Conservation (phyloP, 2,888 invertebrate genomes). For the Malthinus flaveolus region DNA sequence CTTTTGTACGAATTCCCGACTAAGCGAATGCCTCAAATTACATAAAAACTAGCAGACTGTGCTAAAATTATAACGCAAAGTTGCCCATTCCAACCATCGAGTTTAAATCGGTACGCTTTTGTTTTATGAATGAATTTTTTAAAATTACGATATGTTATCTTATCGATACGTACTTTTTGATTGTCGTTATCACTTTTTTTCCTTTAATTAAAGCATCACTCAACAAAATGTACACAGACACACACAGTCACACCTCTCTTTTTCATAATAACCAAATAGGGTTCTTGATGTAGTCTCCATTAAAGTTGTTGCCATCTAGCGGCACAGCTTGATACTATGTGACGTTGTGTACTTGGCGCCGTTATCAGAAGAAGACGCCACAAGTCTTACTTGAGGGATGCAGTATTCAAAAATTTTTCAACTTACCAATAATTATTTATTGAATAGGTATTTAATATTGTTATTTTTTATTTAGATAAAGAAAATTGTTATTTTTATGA, state of each 20-base stretch:
- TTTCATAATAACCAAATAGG: constrained; percentile 20
- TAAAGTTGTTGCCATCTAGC: constrained; percentile 5
- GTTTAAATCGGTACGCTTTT: too few species aligned
- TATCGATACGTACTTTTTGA: background rate
- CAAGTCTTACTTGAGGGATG: too few species aligned
- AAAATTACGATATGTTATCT: constrained; percentile 4
- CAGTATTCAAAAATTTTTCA: too few species aligned
- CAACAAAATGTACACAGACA: constrained; percentile 2
- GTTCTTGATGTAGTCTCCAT: background rate
- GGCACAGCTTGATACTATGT: background rate
- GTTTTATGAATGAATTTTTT: background rate
- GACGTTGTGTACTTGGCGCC: background rate
- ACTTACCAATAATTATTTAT: too few species aligned
- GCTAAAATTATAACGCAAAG: background rate
- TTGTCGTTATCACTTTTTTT: background rate
- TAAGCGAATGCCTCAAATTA: background rate
- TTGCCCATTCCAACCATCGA: too few species aligned
- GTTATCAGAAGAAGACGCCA: background rate
- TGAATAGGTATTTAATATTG: too few species aligned
- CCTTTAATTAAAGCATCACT: constrained; percentile 6
- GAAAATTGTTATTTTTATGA: too few species aligned
- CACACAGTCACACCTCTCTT: constrained; percentile 17
- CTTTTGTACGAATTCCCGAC: background rate
- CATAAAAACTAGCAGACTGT: constrained; percentile 3
- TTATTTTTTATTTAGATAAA: too few species aligned